Base-by-base conservation (phyloP, 1,140 invertebrate genomes). In the Heliothis subflexa region DNA sequence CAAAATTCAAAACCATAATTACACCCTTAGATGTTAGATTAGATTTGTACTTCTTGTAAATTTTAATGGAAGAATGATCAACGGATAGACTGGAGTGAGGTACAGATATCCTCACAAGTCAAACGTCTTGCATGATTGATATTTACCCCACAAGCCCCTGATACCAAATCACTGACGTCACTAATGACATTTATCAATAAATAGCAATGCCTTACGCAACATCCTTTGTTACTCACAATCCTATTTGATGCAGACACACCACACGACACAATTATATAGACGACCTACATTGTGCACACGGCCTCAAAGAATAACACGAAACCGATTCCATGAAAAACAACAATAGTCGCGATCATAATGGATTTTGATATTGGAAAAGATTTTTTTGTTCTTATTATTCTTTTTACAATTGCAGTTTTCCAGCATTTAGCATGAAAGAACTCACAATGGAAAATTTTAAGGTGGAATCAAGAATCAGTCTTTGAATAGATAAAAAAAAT, bases 161-260 rank as follows among this genome's bases (percentile, higher is more conserved):
- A 33, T 21, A 52, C 80, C 33, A 40, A 3, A 9, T 9, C 33
- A 40, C 33, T 40, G 33, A 73, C 85, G 81, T 85, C 84, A 85
- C 74, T 85, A 88, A 90, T 90, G 86, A 89, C 87, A 88, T 91
- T 91, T 87, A 83, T 88, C 80, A 85, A 88, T 86, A 86, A 88
- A 88, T 85, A 84, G 81, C 80, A 78, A 76, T 78, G 84, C 90
- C 92, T 94, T 93, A 87, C 86, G 82, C 85, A 86, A 90, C 85
- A 79, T 85, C 68, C 84, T 74, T 78, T 78, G 78, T 82, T 79
- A 82, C 45, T 70, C 80, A 71, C 45, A 64, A 62, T 64, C 50
- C 66, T 57, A 70, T 80, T 78, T 80, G 75, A 52, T 57, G 72
- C 55, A 25, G 45, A 79, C 76, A 79, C 80, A 79, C 13, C 73